A percentile compares a stretch with the other conserved stretches of the same genome.
Conservation (phyloP, 2,797 vertebrate genomes). For the Babyrousa celebensis region DNA sequence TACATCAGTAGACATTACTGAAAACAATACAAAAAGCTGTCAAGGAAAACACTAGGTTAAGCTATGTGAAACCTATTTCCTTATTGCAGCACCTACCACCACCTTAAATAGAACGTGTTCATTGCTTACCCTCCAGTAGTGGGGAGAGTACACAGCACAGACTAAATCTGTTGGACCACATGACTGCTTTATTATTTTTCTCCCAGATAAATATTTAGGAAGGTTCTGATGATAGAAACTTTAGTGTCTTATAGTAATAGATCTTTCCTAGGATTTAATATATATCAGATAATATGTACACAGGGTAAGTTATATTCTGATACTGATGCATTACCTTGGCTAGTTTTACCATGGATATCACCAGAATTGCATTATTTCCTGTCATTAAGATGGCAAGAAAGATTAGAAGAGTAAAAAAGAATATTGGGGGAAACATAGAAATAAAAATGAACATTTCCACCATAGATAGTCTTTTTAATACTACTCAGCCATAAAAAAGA, state of each 20-base stretch:
- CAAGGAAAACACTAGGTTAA: not conserved
- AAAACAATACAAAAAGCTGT: not conserved
- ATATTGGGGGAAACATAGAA: not conserved
- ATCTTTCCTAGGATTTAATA: not conserved
- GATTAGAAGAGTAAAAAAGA: not conserved
- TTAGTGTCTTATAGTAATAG: not conserved
- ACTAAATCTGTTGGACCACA: not conserved
- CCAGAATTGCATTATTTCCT: not conserved
- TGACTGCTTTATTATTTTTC: not conserved
- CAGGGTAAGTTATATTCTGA: not conserved
- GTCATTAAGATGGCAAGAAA: not conserved
- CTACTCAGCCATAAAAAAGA: no score
- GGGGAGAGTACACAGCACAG: not conserved
- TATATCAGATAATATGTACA: not conserved
- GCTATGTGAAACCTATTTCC: not conserved
- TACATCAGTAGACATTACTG: not conserved
- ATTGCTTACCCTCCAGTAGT: not conserved
- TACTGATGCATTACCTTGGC: not conserved
- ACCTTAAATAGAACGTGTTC: not conserved
- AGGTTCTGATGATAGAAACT: not conserved
- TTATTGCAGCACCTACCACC: not conserved
- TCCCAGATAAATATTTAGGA: not conserved
- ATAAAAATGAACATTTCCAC: not conserved
- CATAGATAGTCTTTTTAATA: not conserved
- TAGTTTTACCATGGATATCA: not conserved